Percentiles rank a stretch among this genome's conserved stretches.
These are phyloP conservation scores for Pseudopodoces humilis DNA, from an alignment of 2,113 vertebrate species.

Conservation along the genomic window DNA sequence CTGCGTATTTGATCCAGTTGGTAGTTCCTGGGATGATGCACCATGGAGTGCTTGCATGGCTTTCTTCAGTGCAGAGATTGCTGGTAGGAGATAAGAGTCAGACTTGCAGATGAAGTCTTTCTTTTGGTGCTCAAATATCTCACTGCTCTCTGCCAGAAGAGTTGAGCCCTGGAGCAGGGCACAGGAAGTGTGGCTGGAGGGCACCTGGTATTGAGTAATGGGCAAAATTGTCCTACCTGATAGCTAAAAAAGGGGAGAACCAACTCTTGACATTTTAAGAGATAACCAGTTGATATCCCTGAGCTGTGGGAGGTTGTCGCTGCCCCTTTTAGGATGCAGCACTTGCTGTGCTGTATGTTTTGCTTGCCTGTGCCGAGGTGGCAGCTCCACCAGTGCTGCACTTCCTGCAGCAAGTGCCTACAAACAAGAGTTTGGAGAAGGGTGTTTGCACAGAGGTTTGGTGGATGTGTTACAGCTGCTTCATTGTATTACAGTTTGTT, in stretches of 20 bases:
- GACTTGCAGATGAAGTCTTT: background rate
- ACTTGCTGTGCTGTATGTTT: accelerated
- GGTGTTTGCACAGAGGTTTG: accelerated
- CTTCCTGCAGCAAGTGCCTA: background rate
- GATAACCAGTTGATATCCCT: background rate
- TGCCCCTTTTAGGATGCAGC: background rate
- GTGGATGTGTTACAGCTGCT: background rate
- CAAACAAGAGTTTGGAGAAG: background rate
- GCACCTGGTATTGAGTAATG: accelerated
- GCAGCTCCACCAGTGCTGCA: accelerated
- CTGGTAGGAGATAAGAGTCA: background rate
- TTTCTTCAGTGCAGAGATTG: too few relatives aligned
- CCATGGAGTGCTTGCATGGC: accelerated
- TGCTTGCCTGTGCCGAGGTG: background rate
- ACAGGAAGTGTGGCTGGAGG: background rate
- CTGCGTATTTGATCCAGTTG: accelerated
- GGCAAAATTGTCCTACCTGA: background rate
- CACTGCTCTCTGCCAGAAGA: background rate
- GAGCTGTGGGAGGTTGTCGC: too few relatives aligned
- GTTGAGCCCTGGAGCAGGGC: accelerated
- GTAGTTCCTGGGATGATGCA: background rate
- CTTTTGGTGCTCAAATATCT: background rate
- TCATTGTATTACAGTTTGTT: constrained; percentile 83
- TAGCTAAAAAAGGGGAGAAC: background rate
- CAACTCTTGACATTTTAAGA: background rate